Evolutionary conservation across 2,113 vertebrate species (phyloP), one percentile per base, ranked within the genome.

Genomic region (Bujurquina vittata): DNA sequence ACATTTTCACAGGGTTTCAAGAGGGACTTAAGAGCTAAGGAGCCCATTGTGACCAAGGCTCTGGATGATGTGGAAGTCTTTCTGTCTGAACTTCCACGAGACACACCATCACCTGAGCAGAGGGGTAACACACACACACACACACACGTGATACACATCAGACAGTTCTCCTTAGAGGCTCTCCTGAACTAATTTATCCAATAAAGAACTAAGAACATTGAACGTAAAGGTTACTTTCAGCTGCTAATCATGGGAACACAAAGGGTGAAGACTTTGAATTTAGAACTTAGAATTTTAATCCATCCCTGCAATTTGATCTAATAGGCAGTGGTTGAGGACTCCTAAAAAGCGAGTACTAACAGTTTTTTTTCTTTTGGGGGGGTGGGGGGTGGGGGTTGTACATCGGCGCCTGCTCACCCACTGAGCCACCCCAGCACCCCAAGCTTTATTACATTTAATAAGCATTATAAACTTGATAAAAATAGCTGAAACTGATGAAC

Each of bases 31-130:
- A 89, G 88, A 76, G 88, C 79, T 2, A 96, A 95, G 80, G 95
- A 95, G 60, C 94, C 95, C 0, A 79, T 89, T 57, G 87, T 96
- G 75, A 94, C 84, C 80, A 93, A 90, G 46, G 75, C 93, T 37
- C 75, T 96, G 10, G 93, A 95, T 2, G 93, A 94, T 15, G 93
- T 92, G 15, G 92, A 90, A 61, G 15, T 92, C 29, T 95, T 96
- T 61, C 81, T 96, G 31, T 91, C 90, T 1, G 94, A 95, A 46
- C 85, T 95, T 37, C 93, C 95, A 15, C 81, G 87, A 79, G 93
- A 94, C 5, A 52, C 90, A 3, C 89, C 91, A 0, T 93, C 89
- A 40, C 83, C 88, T 56, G 94, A 93, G 43, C 91, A 92, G 29
- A 94, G 91, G 92, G 94, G 95, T 96, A 90, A 82, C 37, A 46